A percentile compares a stretch with the other conserved stretches of the same genome.
phyloP scores from a whole-genome alignment of 2,888 invertebrate genomes.

The Euzophera pinguis region DNA sequence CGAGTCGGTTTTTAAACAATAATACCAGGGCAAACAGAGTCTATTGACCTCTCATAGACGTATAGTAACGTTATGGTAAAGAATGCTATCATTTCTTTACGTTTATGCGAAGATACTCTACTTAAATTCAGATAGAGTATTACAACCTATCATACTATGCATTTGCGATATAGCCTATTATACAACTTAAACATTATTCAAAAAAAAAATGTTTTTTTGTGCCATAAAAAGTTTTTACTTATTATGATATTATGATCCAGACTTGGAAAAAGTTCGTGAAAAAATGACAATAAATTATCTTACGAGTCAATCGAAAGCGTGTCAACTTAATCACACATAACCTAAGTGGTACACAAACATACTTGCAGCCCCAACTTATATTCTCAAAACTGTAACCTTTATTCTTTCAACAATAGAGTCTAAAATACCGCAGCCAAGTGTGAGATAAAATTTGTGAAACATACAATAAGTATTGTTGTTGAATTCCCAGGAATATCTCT shows the following conservation, averaged over 20 bases:
- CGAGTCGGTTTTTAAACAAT: too few species aligned
- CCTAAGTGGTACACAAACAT: conserved; percentile 10
- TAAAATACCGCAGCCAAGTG: not conserved
- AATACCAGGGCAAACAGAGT: too few species aligned
- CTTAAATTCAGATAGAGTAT: too few species aligned
- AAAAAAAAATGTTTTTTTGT: too few species aligned
- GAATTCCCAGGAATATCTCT: conserved; percentile 22
- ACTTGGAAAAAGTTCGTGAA: not conserved
- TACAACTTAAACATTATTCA: too few species aligned
- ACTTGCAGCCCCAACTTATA: conserved; percentile 7
- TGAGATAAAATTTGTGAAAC: not conserved
- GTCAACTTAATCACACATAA: conserved; percentile 8
- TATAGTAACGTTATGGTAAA: too few species aligned
- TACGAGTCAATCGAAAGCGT: conserved; percentile 8
- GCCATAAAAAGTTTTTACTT: too few species aligned
- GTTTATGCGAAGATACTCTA: too few species aligned
- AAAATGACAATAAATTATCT: not conserved
- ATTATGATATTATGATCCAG: not conserved
- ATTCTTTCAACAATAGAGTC: not conserved
- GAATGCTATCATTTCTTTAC: too few species aligned
- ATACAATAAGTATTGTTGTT: conserved; percentile 24
- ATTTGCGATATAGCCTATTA: too few species aligned
- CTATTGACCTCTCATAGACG: too few species aligned
- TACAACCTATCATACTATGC: too few species aligned
- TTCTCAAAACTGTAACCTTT: not conserved